Base-by-base conservation (phyloP, 2,888 invertebrate genomes). In the Tribolium freemani region DNA sequence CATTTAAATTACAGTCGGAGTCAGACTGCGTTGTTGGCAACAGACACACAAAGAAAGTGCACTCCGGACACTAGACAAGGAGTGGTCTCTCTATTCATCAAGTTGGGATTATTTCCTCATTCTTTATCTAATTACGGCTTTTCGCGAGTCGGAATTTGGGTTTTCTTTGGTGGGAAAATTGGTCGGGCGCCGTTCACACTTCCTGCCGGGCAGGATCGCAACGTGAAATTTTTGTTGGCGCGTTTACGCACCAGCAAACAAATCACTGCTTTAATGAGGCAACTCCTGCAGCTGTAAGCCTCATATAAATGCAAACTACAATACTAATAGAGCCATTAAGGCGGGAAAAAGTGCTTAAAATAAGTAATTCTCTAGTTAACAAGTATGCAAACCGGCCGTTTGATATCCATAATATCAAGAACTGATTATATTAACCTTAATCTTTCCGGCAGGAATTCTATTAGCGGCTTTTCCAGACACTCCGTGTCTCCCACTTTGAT, bases 341-440 rank as follows among this genome's bases (percentile, higher is more conserved):
- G n/a, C 26, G 13, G 26, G 46, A 63, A 70, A 70, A 70, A 70
- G 30, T 64, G 45, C 69, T 50, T 61, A 60, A 69, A 69, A 60
- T 69, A 69, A 69, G 58, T 69, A 69, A 69, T 69, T 69, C 57
- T 60, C 69, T 60, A 69, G 69, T 69, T 63, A 70, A 70, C 69
- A 70, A 70, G 69, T 70, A 70, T 63, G 69, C 69, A 70, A 72
- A 72, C 54, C 58, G 72, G 63, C 69, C 60, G 51, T 53, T 71
- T 58, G 60, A 71, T 71, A 71, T 51, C 31, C 67, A 63, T 67
- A 70, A 63, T 70, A 63, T 70, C 54, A 46, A 53, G 50, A 30
- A 48, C 63, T 56, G 69, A 70, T 63, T 70, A 70, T 20, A 70
- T 70, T 70, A 70, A 63, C 69, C 69, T 70, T 70, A 70, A 70